Percentiles rank a stretch among this genome's conserved stretches.
Conservation (phyloP, 1,140 invertebrate species). For the Linepithema humile region DNA sequence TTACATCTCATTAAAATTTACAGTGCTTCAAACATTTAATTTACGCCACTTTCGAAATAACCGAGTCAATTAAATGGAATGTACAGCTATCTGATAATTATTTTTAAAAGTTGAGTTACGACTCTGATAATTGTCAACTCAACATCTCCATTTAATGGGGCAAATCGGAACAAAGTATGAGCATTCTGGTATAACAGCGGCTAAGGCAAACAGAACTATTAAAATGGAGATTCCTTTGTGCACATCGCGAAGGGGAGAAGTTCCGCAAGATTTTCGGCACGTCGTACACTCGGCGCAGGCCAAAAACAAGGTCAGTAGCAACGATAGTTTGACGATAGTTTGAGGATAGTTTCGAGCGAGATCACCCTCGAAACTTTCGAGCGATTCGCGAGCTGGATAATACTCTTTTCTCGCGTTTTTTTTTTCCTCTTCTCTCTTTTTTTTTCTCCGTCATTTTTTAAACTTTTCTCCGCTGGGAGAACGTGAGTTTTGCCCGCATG, state of each 20-base stretch:
- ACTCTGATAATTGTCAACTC: background rate
- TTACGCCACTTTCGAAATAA: background rate
- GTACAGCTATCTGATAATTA: too few species aligned
- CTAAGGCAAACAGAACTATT: constrained; percentile 47
- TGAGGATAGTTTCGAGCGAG: constrained; percentile 39
- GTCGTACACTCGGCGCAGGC: constrained; percentile 16
- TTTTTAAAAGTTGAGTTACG: too few species aligned
- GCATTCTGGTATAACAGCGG: background rate
- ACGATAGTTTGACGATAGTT: constrained; percentile 56
- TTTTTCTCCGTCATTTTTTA: constrained; percentile 32
- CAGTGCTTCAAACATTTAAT: background rate
- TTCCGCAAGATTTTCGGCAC: constrained; percentile 47
- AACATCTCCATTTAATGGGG: background rate
- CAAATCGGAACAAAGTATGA: background rate
- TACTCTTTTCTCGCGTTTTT: background rate
- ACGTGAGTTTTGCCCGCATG: constrained; percentile 25
- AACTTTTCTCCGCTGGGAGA: constrained; percentile 40
- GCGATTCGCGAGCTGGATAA: constrained; percentile 45
- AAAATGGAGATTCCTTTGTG: constrained; percentile 43
- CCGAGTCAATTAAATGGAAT: constrained; percentile 20
- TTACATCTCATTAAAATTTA: constrained; percentile 3
- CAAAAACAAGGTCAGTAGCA: constrained; percentile 55
- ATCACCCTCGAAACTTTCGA: constrained; percentile 37
- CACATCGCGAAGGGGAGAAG: background rate
- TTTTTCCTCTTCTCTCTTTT: background rate